Evolutionary conservation across 2,888 invertebrate species (phyloP).

Genomic region (Diaphora mendica): DNA sequence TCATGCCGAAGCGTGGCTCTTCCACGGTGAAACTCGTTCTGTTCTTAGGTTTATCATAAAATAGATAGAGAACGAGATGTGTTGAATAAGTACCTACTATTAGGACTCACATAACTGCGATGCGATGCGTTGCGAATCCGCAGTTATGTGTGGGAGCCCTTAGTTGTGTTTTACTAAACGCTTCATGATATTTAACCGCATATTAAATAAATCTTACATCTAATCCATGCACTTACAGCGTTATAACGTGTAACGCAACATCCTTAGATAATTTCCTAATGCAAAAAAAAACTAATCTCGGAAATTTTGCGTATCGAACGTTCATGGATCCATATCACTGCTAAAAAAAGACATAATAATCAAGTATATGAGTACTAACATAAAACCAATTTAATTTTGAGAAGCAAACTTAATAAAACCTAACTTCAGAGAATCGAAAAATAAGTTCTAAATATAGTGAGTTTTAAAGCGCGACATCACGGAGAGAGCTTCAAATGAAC

Average conservation of each 20-base stretch:
- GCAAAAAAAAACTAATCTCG: not conserved
- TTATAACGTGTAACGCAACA: not conserved
- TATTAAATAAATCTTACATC: not conserved
- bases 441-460: conserved; percentile 45
- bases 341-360: not conserved
- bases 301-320: not conserved
- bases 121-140: too few species aligned
- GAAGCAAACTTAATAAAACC: not conserved
- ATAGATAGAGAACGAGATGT: too few species aligned
- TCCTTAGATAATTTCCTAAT: too few species aligned
- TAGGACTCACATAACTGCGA: too few species aligned
- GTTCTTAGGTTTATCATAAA: too few species aligned
- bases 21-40: too few species aligned
- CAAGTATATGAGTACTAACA: not conserved
- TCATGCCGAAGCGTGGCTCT: too few species aligned
- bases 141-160: too few species aligned
- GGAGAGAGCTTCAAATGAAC: conserved; percentile 54
- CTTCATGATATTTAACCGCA: too few species aligned
- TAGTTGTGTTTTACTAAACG: too few species aligned
- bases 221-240: not conserved
- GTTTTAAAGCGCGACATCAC: conserved; percentile 47
- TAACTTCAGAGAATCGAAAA: conserved; percentile 32
- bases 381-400: not conserved
- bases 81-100: too few species aligned
- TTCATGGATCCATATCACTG: not conserved